These are phyloP conservation scores for Ornithoptera priamus DNA, from an alignment of 2,888 invertebrate genomes.

Conservation along the genomic window DNA sequence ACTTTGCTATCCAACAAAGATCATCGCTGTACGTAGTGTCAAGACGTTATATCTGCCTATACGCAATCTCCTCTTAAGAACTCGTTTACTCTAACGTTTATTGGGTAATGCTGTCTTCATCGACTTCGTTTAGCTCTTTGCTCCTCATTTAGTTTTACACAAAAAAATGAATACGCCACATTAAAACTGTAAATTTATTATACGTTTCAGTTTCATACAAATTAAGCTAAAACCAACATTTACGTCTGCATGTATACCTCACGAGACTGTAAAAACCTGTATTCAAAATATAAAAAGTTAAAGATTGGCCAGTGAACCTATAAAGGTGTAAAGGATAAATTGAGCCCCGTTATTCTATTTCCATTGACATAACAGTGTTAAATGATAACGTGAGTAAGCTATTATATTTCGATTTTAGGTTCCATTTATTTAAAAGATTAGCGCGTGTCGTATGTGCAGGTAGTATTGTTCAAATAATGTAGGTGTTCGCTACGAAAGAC, in stretches of 20 bases:
- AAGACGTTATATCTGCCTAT: background rate
- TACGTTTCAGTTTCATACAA: background rate
- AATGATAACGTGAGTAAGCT: conserved; percentile 52
- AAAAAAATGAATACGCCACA: background rate
- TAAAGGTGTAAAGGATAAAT: conserved; percentile 30
- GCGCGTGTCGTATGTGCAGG: conserved; percentile 53
- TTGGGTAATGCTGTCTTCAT: background rate
- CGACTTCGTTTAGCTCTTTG: background rate
- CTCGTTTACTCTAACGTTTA: background rate
- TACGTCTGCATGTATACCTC: background rate
- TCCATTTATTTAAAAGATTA: conserved; percentile 65
- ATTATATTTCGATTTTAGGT: conserved; percentile 47
- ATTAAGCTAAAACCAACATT: too few relatives aligned
- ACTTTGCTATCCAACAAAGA: background rate
- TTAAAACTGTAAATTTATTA: background rate
- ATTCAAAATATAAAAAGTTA: conserved; percentile 13
- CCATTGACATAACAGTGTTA: conserved; percentile 40
- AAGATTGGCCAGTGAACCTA: conserved; percentile 33
- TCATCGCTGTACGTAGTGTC: background rate
- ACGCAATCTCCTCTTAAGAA: background rate
- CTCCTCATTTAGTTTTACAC: background rate
- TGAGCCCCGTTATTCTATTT: conserved; percentile 32
- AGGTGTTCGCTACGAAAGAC: conserved; percentile 68
- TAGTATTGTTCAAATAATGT: conserved; percentile 65
- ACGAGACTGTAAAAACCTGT: conserved; percentile 10